Evolutionary conservation across 2,888 invertebrate species (phyloP).

Genomic region (Stramonita haemastoma): DNA sequence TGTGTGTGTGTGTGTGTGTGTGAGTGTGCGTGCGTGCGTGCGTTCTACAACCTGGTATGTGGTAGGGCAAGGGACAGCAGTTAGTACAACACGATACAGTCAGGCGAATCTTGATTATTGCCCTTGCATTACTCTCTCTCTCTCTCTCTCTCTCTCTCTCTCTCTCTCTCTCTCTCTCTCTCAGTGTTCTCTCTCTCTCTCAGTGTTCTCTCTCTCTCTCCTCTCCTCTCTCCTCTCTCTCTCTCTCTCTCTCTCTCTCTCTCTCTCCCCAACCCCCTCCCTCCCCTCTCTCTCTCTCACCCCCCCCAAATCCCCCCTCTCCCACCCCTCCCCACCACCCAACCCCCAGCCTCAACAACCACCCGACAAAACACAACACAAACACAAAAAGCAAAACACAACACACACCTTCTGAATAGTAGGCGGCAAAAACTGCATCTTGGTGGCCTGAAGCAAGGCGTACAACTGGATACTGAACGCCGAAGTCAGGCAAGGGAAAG

Average conservation of each 20-base stretch:
- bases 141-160: too few species aligned
- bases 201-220: background rate
- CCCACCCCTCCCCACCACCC: background rate
- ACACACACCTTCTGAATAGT: constrained; percentile 83
- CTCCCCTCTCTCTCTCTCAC: background rate
- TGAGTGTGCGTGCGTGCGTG: background rate
- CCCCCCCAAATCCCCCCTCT: background rate
- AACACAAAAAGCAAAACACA: background rate
- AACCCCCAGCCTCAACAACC: too few species aligned
- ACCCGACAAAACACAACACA: too few species aligned
- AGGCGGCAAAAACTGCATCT: constrained; percentile 76
- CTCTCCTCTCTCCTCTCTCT: background rate
- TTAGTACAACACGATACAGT: too few species aligned
- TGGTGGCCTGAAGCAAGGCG: constrained; percentile 89
- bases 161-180: too few species aligned
- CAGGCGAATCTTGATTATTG: too few species aligned
- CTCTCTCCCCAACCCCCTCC: background rate
- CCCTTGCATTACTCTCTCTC: too few species aligned
- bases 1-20: background rate
- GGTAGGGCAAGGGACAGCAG: background rate
- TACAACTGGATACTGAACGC: constrained; percentile 92
- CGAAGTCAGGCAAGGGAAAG: constrained; percentile 91
- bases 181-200: too few species aligned
- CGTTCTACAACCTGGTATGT: background rate
- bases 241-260: too few species aligned